Conservation (phyloP, 92 coral and sea anemone genomes). For the Porites evermanni region DNA sequence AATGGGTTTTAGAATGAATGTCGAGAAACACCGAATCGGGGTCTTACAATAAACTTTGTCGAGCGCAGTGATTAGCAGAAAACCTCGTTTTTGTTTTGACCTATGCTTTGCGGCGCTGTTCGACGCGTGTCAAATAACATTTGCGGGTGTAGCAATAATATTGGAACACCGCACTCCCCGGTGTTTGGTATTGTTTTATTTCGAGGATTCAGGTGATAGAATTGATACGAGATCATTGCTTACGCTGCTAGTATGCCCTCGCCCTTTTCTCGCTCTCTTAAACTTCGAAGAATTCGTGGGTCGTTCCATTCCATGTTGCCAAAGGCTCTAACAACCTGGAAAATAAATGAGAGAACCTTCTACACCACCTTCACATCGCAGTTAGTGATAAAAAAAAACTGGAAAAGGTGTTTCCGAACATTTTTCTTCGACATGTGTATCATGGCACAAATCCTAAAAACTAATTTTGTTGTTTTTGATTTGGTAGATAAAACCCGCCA, state of each 20-base stretch:
- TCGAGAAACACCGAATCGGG: too few species aligned
- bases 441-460: too few species aligned
- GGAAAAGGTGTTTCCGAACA: too few species aligned
- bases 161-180: neutral
- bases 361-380: neutral
- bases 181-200: neutral
- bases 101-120: too few species aligned
- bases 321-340: constrained; percentile 95
- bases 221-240: neutral
- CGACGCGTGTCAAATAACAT: neutral
- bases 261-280: constrained; percentile 93
- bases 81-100: too few species aligned
- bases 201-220: neutral
- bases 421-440: too few species aligned
- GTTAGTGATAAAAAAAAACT: neutral
- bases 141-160: neutral
- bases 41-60: too few species aligned
- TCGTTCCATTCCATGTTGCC: constrained; percentile 90
- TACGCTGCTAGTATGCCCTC: constrained; percentile 94
- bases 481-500: too few species aligned
- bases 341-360: neutral
- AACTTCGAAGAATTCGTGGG: constrained; percentile 91
- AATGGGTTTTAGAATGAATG: too few species aligned
- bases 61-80: too few species aligned
- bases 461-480: too few species aligned